Evolutionary conservation across 2,888 invertebrate species (phyloP), one percentile per base, ranked within the genome.

Genomic region (Pseudococcus jackbeardsleyi): DNA sequence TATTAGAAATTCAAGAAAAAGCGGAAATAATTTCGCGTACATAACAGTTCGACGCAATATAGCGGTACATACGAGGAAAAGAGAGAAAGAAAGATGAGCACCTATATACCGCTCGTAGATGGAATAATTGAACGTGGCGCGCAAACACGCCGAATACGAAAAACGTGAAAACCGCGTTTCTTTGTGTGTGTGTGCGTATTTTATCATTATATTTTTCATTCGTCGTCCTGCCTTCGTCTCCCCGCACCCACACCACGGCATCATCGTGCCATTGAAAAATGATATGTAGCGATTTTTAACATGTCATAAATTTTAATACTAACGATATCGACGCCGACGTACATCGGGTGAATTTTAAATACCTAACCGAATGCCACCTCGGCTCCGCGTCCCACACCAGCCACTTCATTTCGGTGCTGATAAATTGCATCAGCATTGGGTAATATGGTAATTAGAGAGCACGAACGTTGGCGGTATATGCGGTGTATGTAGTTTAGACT

Each of bases 251-350:
- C 19, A 15, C 54, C 17, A 2, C 19, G 8, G n/a, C 59, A 4
- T 19, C 59, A 6, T 59, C 59, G 33, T 33, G 68, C 33, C 33
- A 72, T 72, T 72, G 68, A 72, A 72, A 72, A 72, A 72, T 72
- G 68, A 72, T 72, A 72, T 26, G 68, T 72, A 26, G 68, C 68
- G 12, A 72, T 72, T 72, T 72, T 72, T 72, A 72, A 72, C 68
- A 72, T 72, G 68, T 72, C 22, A 72, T 72, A 72, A 72, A 72
- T 72, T 72, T 72, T 72, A 72, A 72, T 72, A 72, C 33, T 72
- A 33, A 72, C 68, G 26, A 33, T 33, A 33, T 72, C 59, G 59
- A 72, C 68, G 68, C 33, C 68, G 9, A 26, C 68, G 68, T 72
- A 72, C 68, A 72, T 33, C 15, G 68, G 68, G 68, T 72, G 68